These are phyloP conservation scores for Phalangium opilio DNA, from an alignment of 2,888 invertebrate genomes.

Conservation along the genomic window DNA sequence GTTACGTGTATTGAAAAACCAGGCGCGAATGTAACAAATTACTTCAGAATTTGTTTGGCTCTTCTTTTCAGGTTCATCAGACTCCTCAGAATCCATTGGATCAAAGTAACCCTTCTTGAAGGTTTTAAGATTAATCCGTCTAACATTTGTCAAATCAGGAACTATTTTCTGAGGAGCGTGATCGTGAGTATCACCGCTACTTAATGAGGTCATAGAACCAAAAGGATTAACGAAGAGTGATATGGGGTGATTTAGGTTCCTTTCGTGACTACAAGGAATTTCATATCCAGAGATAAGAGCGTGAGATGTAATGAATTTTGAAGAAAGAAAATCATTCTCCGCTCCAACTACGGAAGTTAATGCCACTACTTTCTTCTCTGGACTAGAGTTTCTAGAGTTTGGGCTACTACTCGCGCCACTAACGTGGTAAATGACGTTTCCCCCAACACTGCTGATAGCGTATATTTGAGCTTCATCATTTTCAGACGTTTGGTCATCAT, in stretches of 20 bases:
- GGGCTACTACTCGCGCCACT: conserved; percentile 25
- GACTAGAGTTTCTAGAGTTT: conserved; percentile 19
- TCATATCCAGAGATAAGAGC: conserved; percentile 34
- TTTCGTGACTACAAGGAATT: conserved; percentile 36
- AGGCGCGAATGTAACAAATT: too few species aligned
- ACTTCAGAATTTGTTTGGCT: too few species aligned
- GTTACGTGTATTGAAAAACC: too few species aligned
- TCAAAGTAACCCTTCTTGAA: conserved; percentile 16
- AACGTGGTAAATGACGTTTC: conserved; percentile 45
- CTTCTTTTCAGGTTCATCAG: conserved; percentile 8
- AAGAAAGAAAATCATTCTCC: conserved; percentile 30
- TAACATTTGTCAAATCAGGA: conserved; percentile 15
- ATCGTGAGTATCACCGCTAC: conserved; percentile 24
- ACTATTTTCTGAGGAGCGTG: conserved; percentile 11
- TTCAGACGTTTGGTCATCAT: conserved; percentile 17
- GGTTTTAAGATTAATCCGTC: conserved; percentile 8
- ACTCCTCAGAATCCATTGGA: background rate
- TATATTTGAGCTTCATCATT: conserved; percentile 45
- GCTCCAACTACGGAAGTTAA: conserved; percentile 37
- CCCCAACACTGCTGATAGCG: conserved; percentile 65
- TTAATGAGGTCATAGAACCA: conserved; percentile 29
- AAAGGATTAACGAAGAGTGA: conserved; percentile 52
- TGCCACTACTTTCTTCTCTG: conserved; percentile 38
- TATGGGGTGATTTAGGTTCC: conserved; percentile 33
- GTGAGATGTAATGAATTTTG: conserved; percentile 30